Percentiles rank a stretch among this genome's conserved stretches.
Conservation (phyloP, 2,113 vertebrate species). For the Anarrhichthys ocellatus region DNA sequence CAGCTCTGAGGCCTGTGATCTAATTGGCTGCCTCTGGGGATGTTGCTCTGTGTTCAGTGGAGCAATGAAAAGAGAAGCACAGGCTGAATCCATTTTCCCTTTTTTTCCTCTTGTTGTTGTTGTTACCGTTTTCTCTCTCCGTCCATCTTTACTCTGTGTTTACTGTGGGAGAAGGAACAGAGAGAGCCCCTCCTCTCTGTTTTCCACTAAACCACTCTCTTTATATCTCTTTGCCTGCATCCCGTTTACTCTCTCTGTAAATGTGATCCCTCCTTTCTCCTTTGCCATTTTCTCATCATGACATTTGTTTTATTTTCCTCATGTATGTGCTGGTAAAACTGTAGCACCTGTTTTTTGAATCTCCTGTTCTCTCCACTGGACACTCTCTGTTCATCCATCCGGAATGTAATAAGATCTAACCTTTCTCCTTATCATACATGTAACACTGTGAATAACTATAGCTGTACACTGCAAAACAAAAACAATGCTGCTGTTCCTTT, state of each 20-base stretch:
- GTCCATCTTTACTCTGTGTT: slow-evolving; percentile 56
- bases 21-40: slow-evolving; percentile 77
- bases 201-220: neutral
- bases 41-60: slow-evolving; percentile 71
- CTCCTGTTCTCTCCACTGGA: slow-evolving; percentile 6
- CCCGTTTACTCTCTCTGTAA: slow-evolving; percentile 20
- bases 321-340: slow-evolving; percentile 30
- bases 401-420: neutral
- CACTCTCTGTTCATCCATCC: slow-evolving; percentile 9
- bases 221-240: neutral
- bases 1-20: slow-evolving; percentile 45
- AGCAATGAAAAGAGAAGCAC: slow-evolving; percentile 64
- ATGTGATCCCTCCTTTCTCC: neutral
- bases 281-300: slow-evolving; percentile 20
- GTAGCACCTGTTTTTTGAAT: slow-evolving; percentile 10
- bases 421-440: neutral
- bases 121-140: slow-evolving; percentile 40
- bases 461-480: too few species aligned
- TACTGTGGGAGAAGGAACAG: slow-evolving; percentile 7
- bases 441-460: neutral
- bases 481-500: neutral
- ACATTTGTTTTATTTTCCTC: neutral
- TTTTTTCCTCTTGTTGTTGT: neutral
- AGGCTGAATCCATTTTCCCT: slow-evolving; percentile 50
- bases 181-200: slow-evolving; percentile 6